These are phyloP conservation scores for Oreochromis spilurus DNA, from an alignment of 2,113 vertebrate species.

Conservation along the genomic window DNA sequence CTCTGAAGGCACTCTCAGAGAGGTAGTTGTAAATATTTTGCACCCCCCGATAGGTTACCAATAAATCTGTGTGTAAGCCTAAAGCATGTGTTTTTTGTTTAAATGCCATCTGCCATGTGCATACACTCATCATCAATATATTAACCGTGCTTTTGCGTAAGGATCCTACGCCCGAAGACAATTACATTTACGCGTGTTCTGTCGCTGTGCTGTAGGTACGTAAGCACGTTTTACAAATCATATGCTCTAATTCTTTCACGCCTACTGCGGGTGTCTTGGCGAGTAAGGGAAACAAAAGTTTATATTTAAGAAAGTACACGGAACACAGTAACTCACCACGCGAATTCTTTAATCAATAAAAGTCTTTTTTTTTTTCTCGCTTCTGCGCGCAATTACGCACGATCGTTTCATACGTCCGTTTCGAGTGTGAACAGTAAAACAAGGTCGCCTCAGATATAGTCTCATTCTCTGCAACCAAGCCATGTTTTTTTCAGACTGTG, in stretches of 20 bases:
- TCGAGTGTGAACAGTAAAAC: background rate
- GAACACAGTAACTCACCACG: background rate
- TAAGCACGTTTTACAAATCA: constrained; percentile 62
- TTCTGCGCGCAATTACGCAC: constrained; percentile 32
- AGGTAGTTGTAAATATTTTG: background rate
- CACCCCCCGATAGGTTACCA: background rate
- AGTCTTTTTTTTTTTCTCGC: background rate
- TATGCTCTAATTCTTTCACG: constrained; percentile 44
- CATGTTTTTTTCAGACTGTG: background rate
- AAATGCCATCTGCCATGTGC: background rate
- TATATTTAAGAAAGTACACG: constrained; percentile 22
- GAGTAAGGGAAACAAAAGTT: background rate
- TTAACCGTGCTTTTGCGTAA: constrained; percentile 4
- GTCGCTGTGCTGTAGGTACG: constrained; percentile 22
- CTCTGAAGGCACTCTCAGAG: background rate
- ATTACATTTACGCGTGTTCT: constrained; percentile 40
- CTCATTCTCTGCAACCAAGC: background rate
- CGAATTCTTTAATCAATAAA: background rate
- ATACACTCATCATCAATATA: background rate
- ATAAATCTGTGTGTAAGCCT: background rate
- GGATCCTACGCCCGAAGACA: constrained; percentile 16
- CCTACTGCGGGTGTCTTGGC: background rate
- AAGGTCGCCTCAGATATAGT: background rate
- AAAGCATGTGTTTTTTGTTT: background rate
- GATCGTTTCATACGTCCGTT: background rate